Conservation (phyloP, 2,888 invertebrate genomes). For the Orthonevra nobilis region DNA sequence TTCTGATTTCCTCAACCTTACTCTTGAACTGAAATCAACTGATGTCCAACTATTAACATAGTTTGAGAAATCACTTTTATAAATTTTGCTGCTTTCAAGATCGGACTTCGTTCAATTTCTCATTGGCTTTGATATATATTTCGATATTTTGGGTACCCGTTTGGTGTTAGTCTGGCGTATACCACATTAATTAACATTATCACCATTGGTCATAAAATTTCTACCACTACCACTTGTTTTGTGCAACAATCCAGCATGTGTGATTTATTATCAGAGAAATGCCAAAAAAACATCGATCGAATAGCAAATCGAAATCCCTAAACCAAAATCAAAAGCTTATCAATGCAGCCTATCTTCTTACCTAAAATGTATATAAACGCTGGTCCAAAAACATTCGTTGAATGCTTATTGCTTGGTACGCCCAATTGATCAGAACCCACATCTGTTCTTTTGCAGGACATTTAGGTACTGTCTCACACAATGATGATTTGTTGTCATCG, state of each 20-base stretch:
- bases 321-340: conserved; percentile 28
- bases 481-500: conserved; percentile 22
- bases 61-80: conserved; percentile 37
- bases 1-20: too few species aligned
- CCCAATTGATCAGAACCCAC: not conserved
- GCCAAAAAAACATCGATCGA: conserved; percentile 46
- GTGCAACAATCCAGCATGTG: too few species aligned
- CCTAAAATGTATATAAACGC: not conserved
- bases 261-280: conserved; percentile 24
- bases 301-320: conserved; percentile 31
- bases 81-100: conserved; percentile 31
- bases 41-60: too few species aligned
- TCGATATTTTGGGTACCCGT: too few species aligned
- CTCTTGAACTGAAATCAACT: too few species aligned
- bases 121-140: too few species aligned
- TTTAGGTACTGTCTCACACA: conserved; percentile 42
- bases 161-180: too few species aligned
- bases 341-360: conserved; percentile 19
- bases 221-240: too few species aligned
- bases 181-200: too few species aligned
- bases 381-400: conserved; percentile 3
- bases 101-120: too few species aligned
- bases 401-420: too few species aligned
- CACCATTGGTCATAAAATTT: too few species aligned
- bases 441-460: conserved; percentile 1